Evolutionary conservation across 2,888 invertebrate species (phyloP).

Genomic region (Lagria hirta): DNA sequence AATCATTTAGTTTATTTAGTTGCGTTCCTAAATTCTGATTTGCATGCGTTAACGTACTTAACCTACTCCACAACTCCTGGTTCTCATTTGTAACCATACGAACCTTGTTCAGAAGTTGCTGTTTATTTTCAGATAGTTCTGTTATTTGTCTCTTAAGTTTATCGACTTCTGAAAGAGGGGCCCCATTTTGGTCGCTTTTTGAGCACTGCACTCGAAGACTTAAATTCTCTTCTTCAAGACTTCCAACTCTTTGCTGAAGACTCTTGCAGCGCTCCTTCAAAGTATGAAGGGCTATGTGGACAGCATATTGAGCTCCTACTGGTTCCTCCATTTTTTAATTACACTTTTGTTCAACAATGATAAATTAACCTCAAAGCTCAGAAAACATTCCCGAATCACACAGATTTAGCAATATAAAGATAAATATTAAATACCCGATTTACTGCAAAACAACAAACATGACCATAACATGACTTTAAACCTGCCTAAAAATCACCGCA

Average conservation of each 20-base stretch:
- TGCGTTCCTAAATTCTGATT: constrained; percentile 59
- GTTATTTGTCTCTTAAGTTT: constrained; percentile 65
- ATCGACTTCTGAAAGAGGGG: constrained; percentile 52
- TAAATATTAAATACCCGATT: no score
- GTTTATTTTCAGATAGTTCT: constrained; percentile 72
- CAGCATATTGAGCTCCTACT: constrained; percentile 58
- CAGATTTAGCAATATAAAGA: no score
- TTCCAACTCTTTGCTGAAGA: constrained; percentile 69
- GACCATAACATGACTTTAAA: no score
- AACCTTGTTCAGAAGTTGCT: constrained; percentile 74
- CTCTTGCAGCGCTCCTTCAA: constrained; percentile 80
- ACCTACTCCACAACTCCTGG: constrained; percentile 74
- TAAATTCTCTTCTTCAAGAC: constrained; percentile 76
- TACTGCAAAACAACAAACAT: no score
- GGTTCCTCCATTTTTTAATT: constrained; percentile 44
- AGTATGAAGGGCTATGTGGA: constrained; percentile 76
- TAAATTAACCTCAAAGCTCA: no score
- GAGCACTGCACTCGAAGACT: constrained; percentile 57
- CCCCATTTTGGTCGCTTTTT: constrained; percentile 30
- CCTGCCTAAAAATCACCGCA: no score
- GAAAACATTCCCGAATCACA: no score
- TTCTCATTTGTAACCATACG: constrained; percentile 82
- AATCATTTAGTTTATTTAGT: constrained; percentile 58
- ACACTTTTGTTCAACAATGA: no score
- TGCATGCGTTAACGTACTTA: constrained; percentile 65